These are phyloP conservation scores for Meleagris gallopavo DNA, from an alignment of 2,113 vertebrate species.

Conservation along the genomic window DNA sequence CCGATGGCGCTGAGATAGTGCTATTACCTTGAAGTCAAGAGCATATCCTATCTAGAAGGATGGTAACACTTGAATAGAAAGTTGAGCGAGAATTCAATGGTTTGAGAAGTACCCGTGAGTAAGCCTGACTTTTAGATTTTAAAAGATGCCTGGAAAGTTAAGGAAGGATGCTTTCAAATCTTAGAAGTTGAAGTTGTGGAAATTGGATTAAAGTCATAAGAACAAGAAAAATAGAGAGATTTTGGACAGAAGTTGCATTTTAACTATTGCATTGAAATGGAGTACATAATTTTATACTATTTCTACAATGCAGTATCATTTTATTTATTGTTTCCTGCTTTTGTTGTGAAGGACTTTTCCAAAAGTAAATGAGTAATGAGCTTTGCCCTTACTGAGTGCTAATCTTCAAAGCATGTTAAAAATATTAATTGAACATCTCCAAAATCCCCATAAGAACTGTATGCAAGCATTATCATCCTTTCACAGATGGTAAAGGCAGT, in stretches of 20 bases:
- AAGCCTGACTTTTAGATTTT: not conserved
- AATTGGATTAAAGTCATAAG: not conserved
- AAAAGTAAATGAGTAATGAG: not conserved
- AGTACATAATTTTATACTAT: not conserved
- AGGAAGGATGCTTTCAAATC: not conserved
- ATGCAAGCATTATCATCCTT: not conserved
- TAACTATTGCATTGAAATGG: not conserved
- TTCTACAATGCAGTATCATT: not conserved
- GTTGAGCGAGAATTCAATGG: not conserved
- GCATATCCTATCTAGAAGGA: not conserved
- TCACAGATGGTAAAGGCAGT: constrained; percentile 41
- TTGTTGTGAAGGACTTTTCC: not conserved
- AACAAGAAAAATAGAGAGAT: not conserved
- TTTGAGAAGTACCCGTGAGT: not conserved
- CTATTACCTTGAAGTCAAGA: not conserved
- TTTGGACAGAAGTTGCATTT: not conserved
- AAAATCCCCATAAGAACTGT: not conserved
- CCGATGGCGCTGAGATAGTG: not conserved
- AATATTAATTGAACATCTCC: not conserved
- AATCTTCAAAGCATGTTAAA: not conserved
- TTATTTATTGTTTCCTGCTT: not conserved
- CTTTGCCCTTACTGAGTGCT: not conserved
- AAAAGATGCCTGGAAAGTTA: not conserved
- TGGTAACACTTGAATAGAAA: not conserved
- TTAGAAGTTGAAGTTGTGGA: not conserved